A percentile compares a stretch with the other conserved stretches of the same genome.
These are phyloP conservation scores for Stictonetta naevosa DNA, from an alignment of 2,113 vertebrate species.

Conservation along the genomic window DNA sequence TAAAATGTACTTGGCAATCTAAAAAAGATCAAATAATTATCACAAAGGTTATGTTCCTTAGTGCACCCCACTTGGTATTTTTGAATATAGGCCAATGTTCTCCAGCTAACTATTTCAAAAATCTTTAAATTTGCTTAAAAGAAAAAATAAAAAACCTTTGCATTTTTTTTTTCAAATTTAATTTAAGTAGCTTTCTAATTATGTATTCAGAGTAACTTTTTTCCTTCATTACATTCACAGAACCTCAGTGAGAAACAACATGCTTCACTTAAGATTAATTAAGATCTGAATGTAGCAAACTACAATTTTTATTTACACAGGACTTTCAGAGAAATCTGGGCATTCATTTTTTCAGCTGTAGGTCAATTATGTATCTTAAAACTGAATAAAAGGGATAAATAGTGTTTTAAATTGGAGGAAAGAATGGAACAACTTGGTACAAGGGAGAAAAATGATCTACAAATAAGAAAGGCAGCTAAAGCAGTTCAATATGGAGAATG, in stretches of 20 bases:
- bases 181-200: conserved; percentile 49
- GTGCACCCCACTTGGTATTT: not conserved
- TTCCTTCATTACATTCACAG: conserved; percentile 18
- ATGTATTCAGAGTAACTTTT: not conserved
- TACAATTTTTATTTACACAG: conserved; percentile 26
- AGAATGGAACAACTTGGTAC: not conserved
- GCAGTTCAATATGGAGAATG: not conserved
- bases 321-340: conserved; percentile 21
- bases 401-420: conserved; percentile 15
- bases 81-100: conserved; percentile 42
- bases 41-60: conserved; percentile 33
- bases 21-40: conserved; percentile 53
- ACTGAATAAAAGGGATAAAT: not conserved
- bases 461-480: not conserved
- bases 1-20: conserved; percentile 46
- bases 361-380: conserved; percentile 24
- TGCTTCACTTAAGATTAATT: conserved; percentile 37
- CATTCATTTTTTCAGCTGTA: conserved; percentile 20
- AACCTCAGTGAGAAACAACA: conserved; percentile 16
- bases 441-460: not conserved
- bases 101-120: conserved; percentile 13
- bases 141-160: not conserved
- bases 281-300: conserved; percentile 34
- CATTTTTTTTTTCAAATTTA: conserved; percentile 28
- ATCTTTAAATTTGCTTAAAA: not conserved